These are phyloP conservation scores for Sus scrofa DNA, from an alignment of 2,113 vertebrate species.

Conservation along the genomic window T2T-Sscrofa CM000824.6:75395001-75395500, in stretches of 20 bases:
- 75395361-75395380: neutral
- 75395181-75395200: rapidly evolving
- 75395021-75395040: neutral
- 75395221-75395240: too few species aligned
- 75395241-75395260: neutral
- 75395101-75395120: neutral
- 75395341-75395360: neutral
- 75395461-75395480: neutral
- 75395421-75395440: neutral
- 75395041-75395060: neutral
- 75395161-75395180: neutral
- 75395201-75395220: neutral
- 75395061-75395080: neutral
- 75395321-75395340: rapidly evolving
- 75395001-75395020: neutral
- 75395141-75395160: neutral
- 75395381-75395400: neutral
- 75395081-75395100: neutral
- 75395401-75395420: rapidly evolving
- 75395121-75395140: neutral
- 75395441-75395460: neutral
- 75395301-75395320: neutral
- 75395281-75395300: neutral
- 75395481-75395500: neutral
- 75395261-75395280: neutral